Evolutionary conservation across 2,797 vertebrate species (phyloP), one percentile per base, ranked within the genome.

Genomic region (Thalassophryne amazonica): DNA sequence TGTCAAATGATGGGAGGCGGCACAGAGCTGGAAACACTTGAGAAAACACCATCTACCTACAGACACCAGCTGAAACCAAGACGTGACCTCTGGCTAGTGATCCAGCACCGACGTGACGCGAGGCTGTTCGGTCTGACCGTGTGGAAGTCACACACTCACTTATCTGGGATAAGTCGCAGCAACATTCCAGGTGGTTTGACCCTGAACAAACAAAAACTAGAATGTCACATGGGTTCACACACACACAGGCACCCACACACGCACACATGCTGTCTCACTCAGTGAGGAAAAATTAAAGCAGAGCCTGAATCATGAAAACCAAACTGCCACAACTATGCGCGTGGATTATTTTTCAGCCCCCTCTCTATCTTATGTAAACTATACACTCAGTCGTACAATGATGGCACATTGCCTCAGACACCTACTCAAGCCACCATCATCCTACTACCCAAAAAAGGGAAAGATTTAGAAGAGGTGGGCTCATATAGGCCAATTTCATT

Each of bases 281-380:
- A 36, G 55, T 82, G 69, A 69, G 62, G 60, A 69, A 69, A 58
- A 1, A 20, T 56, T 41, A 46, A 48, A 38, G 53, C 10, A 3
- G 28, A 0, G 4, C 31, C 29, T 39, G 38, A 39, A 29, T 58
- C 27, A 48, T 50, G 51, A 63, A 54, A 61, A 56, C 14, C 2
- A 41, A 54, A 17, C 22, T 23, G 43, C 45, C 67, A 69, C 63
- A 67, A 71, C 72, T 49, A 47, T n/a, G n/a, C n/a, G n/a, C n/a
- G n/a, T n/a, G n/a, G 68, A 81, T 79, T 77, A 20, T 65, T 75
- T 76, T 70, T 70, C 73, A 47, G 52, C 59, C 67, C 79, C n/a
- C n/a, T n/a, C n/a, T n/a, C n/a, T n/a, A n/a, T n/a, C n/a, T n/a
- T n/a, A n/a, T n/a, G n/a, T n/a, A n/a, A n/a, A n/a, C n/a, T n/a